Conservation (phyloP, 2,113 vertebrate genomes). For the Zeus faber region DNA sequence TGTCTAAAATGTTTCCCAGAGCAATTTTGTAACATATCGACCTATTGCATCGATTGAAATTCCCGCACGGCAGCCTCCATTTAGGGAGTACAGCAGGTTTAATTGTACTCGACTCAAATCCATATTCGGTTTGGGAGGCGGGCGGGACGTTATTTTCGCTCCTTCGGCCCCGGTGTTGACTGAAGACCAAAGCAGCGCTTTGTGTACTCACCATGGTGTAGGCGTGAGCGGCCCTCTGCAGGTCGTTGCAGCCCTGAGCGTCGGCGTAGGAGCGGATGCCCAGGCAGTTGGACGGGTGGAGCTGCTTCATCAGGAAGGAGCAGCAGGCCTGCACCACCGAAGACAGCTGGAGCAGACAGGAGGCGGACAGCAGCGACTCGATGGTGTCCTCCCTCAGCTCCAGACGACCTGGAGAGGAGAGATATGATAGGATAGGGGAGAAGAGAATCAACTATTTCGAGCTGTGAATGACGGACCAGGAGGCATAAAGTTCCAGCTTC, state of each 20-base stretch:
- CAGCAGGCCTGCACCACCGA: slow-evolving; percentile 96
- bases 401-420: slow-evolving; percentile 79
- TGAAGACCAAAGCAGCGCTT: slow-evolving; percentile 1
- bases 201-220: slow-evolving; percentile 91
- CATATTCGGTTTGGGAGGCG: too few species aligned
- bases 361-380: slow-evolving; percentile 92
- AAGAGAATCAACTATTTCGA: neutral
- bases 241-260: slow-evolving; percentile 92
- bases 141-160: too few species aligned
- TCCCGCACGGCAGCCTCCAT: too few species aligned
- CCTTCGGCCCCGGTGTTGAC: too few species aligned
- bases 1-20: too few species aligned
- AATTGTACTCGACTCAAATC: too few species aligned
- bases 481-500: neutral
- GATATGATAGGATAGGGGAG: neutral
- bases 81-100: too few species aligned
- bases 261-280: slow-evolving; percentile 96
- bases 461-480: neutral
- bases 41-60: too few species aligned
- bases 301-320: slow-evolving; percentile 95
- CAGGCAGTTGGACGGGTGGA: slow-evolving; percentile 97
- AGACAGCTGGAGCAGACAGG: slow-evolving; percentile 93
- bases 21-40: too few species aligned
- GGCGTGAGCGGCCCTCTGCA: slow-evolving; percentile 93
- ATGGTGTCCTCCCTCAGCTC: slow-evolving; percentile 97